phyloP scores from a whole-genome alignment of 2,888 invertebrate species.

The Acleris literana region DNA sequence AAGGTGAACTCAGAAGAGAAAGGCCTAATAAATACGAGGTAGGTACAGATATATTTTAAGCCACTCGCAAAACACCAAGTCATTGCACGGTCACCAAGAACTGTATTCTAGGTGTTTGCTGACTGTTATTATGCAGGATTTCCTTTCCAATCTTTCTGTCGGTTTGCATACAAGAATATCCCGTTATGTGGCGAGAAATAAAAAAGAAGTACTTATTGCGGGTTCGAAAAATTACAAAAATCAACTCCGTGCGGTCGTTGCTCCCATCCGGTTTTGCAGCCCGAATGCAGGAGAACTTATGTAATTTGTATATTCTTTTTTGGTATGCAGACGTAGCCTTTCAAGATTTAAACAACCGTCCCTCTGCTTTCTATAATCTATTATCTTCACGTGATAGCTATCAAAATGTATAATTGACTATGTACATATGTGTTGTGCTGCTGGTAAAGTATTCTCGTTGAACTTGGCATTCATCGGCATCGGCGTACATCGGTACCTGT shows the following conservation, averaged over 20 bases:
- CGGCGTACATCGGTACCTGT: slow-evolving; percentile 4
- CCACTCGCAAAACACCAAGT: slow-evolving; percentile 13
- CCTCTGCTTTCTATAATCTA: too few species aligned
- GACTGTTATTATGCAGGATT: slow-evolving; percentile 12
- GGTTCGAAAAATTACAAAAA: slow-evolving; percentile 55
- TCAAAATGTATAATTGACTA: too few species aligned
- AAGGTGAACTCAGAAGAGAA: neutral
- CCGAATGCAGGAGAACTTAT: slow-evolving; percentile 63
- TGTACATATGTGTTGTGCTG: too few species aligned
- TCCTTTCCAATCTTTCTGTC: slow-evolving; percentile 15
- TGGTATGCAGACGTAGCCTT: slow-evolving; percentile 40
- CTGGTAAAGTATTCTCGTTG: too few species aligned
- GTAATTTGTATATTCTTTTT: slow-evolving; percentile 66
- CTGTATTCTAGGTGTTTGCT: slow-evolving; percentile 10
- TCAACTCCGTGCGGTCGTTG: slow-evolving; percentile 64
- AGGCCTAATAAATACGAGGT: neutral
- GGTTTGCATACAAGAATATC: slow-evolving; percentile 7
- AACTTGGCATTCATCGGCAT: neutral
- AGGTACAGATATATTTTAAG: neutral
- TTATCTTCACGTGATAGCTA: too few species aligned
- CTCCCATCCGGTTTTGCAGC: slow-evolving; percentile 58
- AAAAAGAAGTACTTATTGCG: slow-evolving; percentile 37
- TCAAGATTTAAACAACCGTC: neutral
- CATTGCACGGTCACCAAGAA: slow-evolving; percentile 18
- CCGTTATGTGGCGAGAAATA: slow-evolving; percentile 31